Base-by-base conservation (phyloP, 2,113 vertebrate genomes). In the Larimichthys polyactis region DNA sequence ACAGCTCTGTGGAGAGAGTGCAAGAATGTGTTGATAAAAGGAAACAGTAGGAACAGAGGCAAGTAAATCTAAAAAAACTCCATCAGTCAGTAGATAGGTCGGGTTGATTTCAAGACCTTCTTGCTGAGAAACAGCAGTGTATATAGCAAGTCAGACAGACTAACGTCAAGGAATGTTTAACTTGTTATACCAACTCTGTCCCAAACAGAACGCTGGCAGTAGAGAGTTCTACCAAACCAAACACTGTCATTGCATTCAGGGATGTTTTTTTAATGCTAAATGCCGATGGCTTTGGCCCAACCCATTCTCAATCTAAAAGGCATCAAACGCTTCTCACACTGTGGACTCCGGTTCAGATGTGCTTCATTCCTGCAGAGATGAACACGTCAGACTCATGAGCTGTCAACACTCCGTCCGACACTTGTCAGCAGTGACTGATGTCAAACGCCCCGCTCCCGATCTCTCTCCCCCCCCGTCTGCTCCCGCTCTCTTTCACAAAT, bases 351-450 rank as follows among this genome's bases (percentile, higher is more conserved):
- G 73, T 79, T 89, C 44, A 63, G 75, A 88, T 46, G 49, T 32
- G 19, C 69, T 52, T 76, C 44, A 27, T 51, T 79, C 83, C 84
- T n/a, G 63, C 19, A 20, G 63, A 63, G 79, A 89, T 84, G 80
- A 92, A 91, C 87, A 81, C 55, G 77, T 93, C 90, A 92, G 57
- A 78, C 66, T 75, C 78, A 44, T 52, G 82, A 82, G 83, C 79
- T 86, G 89, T 92, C 91, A 89, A 58, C 85, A 72, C 78, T 22
- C 78, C 74, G 66, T 80, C 89, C 65, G 70, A 87, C 85, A 86
- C 87, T 77, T 91, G 89, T 94, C 89, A 91, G 76, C 24, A 5
- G 27, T 86, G 79, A 91, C 85, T 88, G 90, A 91, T 89, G 85
- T 75, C 75, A 79, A 44, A 27, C 27, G 54, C 46, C 73, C n/a